phyloP scores from a whole-genome alignment of 2,797 vertebrate genomes.

The Macroramphosus scolopax region DNA sequence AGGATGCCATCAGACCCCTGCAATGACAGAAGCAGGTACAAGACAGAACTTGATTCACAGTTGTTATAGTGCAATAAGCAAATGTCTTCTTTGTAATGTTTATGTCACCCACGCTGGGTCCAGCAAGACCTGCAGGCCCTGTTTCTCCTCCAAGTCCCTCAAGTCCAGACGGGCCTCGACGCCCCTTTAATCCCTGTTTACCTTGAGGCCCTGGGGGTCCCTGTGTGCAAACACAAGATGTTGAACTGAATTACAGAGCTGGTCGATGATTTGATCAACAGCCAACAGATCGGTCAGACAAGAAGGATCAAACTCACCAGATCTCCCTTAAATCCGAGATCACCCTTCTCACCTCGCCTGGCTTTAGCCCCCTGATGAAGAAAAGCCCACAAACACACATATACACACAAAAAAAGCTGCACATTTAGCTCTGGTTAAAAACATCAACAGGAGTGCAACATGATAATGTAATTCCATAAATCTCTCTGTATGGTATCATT shows the following conservation, averaged over 20 bases:
- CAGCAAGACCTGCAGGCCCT: slow-evolving; percentile 67
- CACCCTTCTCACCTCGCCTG: slow-evolving; percentile 64
- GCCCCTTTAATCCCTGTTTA: slow-evolving; percentile 68
- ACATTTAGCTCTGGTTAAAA: slow-evolving; percentile 3
- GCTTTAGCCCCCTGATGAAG: slow-evolving; percentile 69
- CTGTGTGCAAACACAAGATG: slow-evolving; percentile 47
- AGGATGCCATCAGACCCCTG: slow-evolving; percentile 76
- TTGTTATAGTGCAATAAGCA: neutral
- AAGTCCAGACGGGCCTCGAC: slow-evolving; percentile 63
- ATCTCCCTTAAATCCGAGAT: slow-evolving; percentile 69
- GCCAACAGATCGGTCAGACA: neutral
- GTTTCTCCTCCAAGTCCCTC: slow-evolving; percentile 62
- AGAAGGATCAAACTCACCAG: slow-evolving; percentile 51
- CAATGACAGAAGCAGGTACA: neutral
- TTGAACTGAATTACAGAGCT: slow-evolving; percentile 4
- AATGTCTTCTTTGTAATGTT: neutral
- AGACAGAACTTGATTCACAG: neutral
- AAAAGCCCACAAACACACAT: slow-evolving; percentile 16
- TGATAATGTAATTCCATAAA: neutral
- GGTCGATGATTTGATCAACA: slow-evolving; percentile 2
- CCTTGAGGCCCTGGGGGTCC: slow-evolving; percentile 71
- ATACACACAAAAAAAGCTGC: slow-evolving; percentile 6
- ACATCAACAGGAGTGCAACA: neutral
- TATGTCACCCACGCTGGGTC: slow-evolving; percentile 62
- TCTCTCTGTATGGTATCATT: neutral